These are phyloP conservation scores for Idaea dimidiata DNA, from an alignment of 2,888 invertebrate genomes.

Conservation along the genomic window DNA sequence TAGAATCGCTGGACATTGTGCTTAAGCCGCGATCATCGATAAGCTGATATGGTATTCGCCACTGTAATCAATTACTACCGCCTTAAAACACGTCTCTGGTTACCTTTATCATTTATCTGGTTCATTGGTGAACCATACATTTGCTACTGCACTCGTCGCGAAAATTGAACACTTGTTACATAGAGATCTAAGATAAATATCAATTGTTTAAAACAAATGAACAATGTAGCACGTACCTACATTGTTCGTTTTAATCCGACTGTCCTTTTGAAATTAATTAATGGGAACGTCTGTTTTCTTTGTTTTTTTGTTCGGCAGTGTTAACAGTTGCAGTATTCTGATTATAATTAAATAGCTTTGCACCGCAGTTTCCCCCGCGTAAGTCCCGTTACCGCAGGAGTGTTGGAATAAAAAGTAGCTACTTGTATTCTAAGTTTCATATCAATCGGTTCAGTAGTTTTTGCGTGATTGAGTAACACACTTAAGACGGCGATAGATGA, in stretches of 20 bases:
- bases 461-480: too few species aligned
- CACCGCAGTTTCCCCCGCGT: too few species aligned
- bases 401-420: too few species aligned
- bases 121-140: conserved; percentile 56
- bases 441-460: too few species aligned
- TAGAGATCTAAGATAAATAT: conserved; percentile 53
- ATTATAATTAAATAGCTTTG: neutral
- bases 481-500: too few species aligned
- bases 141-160: conserved; percentile 60
- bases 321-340: neutral
- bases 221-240: conserved; percentile 19
- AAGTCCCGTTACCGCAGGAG: too few species aligned
- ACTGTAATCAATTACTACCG: conserved; percentile 69
- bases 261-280: conserved; percentile 27
- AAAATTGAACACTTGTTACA: conserved; percentile 68
- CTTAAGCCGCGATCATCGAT: conserved; percentile 64
- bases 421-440: too few species aligned
- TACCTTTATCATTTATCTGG: conserved; percentile 19
- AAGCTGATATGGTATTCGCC: conserved; percentile 62
- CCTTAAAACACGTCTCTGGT: conserved; percentile 40
- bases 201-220: conserved; percentile 50
- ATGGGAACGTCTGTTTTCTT: conserved; percentile 8
- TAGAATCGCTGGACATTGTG: conserved; percentile 74
- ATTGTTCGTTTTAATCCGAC: conserved; percentile 49
- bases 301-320: neutral